Evolutionary conservation across 2,888 invertebrate genomes (phyloP).

Genomic region (Theodoxus fluviatilis): DNA sequence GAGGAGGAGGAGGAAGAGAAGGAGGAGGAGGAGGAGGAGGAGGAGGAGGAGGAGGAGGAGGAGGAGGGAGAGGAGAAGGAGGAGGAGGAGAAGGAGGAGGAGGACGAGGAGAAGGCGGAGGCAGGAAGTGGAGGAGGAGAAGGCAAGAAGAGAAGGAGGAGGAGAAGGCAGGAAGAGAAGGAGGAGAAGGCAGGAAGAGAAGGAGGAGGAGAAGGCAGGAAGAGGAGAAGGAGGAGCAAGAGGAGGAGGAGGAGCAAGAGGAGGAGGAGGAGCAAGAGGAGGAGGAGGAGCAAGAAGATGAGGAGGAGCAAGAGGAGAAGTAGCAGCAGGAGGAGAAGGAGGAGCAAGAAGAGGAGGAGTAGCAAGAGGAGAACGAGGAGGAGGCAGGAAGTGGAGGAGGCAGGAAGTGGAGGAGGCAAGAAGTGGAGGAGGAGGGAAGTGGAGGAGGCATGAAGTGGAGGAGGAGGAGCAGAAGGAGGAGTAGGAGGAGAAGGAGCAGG

Average conservation of each 20-base stretch:
- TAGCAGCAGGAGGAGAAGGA: neutral
- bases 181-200: constrained; percentile 11
- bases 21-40: neutral
- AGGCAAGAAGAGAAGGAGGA: constrained; percentile 28
- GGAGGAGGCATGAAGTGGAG: constrained; percentile 15
- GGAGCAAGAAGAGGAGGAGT: constrained; percentile 16
- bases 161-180: constrained; percentile 21
- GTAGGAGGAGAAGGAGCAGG: constrained; percentile 18
- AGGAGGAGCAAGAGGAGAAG: neutral
- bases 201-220: constrained; percentile 11
- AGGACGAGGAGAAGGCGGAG: constrained; percentile 13
- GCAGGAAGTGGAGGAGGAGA: constrained; percentile 8
- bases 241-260: constrained; percentile 22
- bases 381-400: constrained; percentile 9
- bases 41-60: constrained; percentile 17
- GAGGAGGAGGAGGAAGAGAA: neutral
- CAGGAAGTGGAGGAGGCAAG: constrained; percentile 13
- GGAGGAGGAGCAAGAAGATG: neutral
- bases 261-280: neutral
- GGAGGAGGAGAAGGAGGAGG: neutral
- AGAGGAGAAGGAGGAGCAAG: constrained; percentile 21
- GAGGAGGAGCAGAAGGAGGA: constrained; percentile 26
- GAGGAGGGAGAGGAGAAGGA: neutral
- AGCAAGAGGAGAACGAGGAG: constrained; percentile 13
- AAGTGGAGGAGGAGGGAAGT: neutral